Evolutionary conservation across 2,113 vertebrate species (phyloP).

Genomic region (Seriola dumerili): DNA sequence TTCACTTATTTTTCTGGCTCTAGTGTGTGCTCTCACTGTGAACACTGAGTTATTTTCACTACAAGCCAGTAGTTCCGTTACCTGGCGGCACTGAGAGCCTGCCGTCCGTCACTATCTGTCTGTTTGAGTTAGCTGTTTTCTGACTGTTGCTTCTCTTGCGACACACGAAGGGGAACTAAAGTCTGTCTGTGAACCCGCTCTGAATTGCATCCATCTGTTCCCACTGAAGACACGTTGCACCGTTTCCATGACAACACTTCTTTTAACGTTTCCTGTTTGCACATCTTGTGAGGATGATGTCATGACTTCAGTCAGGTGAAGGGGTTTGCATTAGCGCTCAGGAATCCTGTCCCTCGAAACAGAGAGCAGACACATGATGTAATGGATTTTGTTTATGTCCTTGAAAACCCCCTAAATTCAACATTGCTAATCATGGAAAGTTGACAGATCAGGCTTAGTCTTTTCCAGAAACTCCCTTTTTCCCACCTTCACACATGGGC

Average conservation of each 20-base stretch:
- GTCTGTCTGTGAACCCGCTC: conserved; percentile 1
- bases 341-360: conserved; percentile 33
- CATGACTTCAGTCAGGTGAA: conserved; percentile 40
- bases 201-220: conserved; percentile 37
- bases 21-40: background rate
- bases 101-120: background rate
- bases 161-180: conserved; percentile 30
- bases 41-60: background rate
- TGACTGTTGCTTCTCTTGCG: background rate
- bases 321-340: conserved; percentile 23
- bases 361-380: conserved; percentile 9
- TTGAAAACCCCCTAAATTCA: conserved; percentile 1
- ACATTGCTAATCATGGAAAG: conserved; percentile 8
- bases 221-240: conserved; percentile 14
- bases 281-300: conserved; percentile 51
- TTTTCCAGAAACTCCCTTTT: conserved; percentile 31
- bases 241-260: conserved; percentile 39
- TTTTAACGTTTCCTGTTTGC: conserved; percentile 45
- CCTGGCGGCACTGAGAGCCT: background rate
- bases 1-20: conserved; percentile 8
- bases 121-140: background rate
- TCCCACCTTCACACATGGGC: conserved; percentile 37
- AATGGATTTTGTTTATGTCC: conserved; percentile 24
- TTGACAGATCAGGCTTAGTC: background rate
- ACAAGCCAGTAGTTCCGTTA: background rate